Evolutionary conservation across 2,888 invertebrate species (phyloP).

Genomic region (Sphecodes monilicornis): DNA sequence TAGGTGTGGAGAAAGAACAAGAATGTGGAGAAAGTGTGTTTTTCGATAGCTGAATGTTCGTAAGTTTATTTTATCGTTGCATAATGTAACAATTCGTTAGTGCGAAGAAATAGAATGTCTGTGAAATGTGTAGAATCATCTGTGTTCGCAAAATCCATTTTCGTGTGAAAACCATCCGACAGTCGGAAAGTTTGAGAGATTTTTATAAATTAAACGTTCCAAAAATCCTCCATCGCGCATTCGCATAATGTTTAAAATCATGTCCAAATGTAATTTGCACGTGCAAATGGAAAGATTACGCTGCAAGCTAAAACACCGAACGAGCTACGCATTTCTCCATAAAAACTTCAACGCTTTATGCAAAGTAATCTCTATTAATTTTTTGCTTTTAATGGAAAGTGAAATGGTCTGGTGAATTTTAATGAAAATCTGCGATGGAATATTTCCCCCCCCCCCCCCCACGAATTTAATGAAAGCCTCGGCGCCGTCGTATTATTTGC

Average conservation of each 20-base stretch:
- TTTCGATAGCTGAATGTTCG: background rate
- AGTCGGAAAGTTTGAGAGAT: background rate
- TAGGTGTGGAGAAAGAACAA: too few relatives aligned
- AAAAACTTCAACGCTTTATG: constrained; percentile 12
- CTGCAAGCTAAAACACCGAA: background rate
- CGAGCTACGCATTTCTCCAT: background rate
- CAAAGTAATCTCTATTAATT: constrained; percentile 39
- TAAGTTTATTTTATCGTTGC: background rate
- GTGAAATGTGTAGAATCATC: background rate
- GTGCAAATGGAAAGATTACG: constrained; percentile 13
- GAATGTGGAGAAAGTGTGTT: too few relatives aligned
- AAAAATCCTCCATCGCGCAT: background rate
- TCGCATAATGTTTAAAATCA: background rate
- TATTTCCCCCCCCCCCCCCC: constrained; percentile 22
- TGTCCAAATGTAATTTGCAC: background rate
- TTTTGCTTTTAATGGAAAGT: constrained; percentile 32
- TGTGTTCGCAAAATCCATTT: background rate
- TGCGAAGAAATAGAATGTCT: background rate
- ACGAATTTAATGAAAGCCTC: constrained; percentile 40
- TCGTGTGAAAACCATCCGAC: background rate
- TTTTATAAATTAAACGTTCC: background rate
- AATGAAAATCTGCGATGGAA: constrained; percentile 45
- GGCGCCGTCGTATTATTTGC: constrained; percentile 21
- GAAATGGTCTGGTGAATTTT: constrained; percentile 41
- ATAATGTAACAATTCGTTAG: background rate